phyloP scores from a whole-genome alignment of 1,140 invertebrate species.

The Drosophila santomea region DNA sequence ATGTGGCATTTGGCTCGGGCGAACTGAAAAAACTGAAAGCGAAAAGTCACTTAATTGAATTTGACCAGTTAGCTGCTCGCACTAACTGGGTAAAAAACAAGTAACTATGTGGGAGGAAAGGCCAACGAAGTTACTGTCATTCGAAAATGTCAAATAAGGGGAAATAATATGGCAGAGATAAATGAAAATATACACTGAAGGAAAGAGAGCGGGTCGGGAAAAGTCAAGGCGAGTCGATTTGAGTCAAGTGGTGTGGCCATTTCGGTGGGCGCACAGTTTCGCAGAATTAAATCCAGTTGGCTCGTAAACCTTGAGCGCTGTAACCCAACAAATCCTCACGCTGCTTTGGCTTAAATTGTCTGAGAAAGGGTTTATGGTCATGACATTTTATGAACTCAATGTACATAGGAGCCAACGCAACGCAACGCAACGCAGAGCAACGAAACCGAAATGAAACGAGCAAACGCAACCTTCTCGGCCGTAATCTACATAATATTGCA shows the following conservation, averaged over 20 bases:
- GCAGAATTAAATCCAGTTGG: constrained; percentile 76
- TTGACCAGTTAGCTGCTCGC: constrained; percentile 48
- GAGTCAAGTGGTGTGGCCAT: constrained; percentile 69
- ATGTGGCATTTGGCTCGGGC: constrained; percentile 25
- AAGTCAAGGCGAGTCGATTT: constrained; percentile 36
- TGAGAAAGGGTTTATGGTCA: constrained; percentile 82
- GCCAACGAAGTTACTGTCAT: constrained; percentile 16
- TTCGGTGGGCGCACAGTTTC: constrained; percentile 74
- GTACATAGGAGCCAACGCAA: constrained; percentile 24
- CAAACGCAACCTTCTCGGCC: constrained; percentile 54
- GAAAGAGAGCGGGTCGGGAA: neutral
- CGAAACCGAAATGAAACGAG: constrained; percentile 33
- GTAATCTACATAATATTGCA: constrained; percentile 76
- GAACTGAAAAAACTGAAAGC: constrained; percentile 11
- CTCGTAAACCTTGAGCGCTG: constrained; percentile 71
- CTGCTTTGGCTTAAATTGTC: constrained; percentile 79
- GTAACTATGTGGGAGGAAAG: neutral
- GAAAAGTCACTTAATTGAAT: constrained; percentile 66
- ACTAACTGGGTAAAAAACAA: constrained; percentile 24
- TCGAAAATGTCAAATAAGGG: constrained; percentile 56
- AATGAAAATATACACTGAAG: constrained; percentile 31
- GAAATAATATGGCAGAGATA: constrained; percentile 48
- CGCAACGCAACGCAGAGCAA: constrained; percentile 1
- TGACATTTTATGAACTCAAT: constrained; percentile 74
- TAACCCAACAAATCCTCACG: constrained; percentile 64